These are phyloP conservation scores for Platysteira castanea DNA, from an alignment of 2,113 vertebrate genomes.

Conservation along the genomic window DNA sequence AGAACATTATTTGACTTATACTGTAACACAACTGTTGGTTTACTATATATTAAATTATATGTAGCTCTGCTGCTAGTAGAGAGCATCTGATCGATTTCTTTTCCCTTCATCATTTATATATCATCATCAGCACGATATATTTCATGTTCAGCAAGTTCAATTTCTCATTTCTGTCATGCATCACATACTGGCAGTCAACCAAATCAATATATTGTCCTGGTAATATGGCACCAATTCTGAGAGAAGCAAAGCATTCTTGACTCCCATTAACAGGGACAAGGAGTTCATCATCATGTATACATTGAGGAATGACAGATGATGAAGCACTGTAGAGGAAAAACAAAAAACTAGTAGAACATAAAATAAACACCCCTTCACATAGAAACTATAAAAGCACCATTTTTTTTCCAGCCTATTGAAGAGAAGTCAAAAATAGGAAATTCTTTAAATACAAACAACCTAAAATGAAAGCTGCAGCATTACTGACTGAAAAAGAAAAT, in stretches of 20 bases:
- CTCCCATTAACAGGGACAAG: neutral
- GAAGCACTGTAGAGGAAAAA: neutral
- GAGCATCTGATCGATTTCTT: neutral
- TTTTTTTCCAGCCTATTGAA: neutral
- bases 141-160: slow-evolving; percentile 11
- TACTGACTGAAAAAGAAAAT: neutral
- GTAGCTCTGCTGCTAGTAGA: neutral
- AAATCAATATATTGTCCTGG: slow-evolving; percentile 15
- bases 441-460: neutral
- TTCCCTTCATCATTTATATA: neutral
- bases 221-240: neutral
- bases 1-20: neutral
- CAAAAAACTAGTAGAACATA: neutral
- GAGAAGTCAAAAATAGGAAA: neutral
- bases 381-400: neutral
- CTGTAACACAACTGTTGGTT: neutral
- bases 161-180: slow-evolving; percentile 27
- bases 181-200: slow-evolving; percentile 1
- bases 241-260: neutral
- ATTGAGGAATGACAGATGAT: neutral
- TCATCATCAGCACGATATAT: neutral
- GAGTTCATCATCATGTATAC: neutral
- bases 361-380: neutral
- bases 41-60: neutral
- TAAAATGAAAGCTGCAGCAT: neutral